Conservation (phyloP, 2,888 invertebrate species). For the Noctua fimbriata region DNA sequence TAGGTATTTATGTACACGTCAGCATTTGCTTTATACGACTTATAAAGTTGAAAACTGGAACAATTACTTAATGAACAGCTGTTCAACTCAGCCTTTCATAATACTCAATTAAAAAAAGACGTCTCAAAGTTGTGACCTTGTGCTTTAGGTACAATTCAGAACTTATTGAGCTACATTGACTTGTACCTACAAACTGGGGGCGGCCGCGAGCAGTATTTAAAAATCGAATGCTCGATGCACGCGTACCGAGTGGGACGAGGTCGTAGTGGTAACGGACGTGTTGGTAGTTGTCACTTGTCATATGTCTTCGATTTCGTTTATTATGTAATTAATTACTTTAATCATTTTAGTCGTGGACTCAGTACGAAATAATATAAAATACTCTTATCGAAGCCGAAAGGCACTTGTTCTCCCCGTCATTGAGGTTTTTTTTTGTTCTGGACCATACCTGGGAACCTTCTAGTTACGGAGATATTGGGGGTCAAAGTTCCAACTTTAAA, state of each 20-base stretch:
- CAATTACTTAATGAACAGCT: conserved; percentile 40
- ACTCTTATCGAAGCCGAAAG: too few species aligned
- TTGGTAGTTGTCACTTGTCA: neutral
- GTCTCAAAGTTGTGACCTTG: conserved; percentile 25
- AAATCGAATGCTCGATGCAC: neutral
- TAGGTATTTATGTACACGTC: neutral
- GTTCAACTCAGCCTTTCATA: conserved; percentile 8
- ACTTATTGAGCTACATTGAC: neutral
- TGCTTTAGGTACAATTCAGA: conserved; percentile 8
- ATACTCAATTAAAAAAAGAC: conserved; percentile 5
- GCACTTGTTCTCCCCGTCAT: too few species aligned
- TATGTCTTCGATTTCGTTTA: neutral
- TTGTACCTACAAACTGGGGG: neutral
- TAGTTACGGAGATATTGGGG: too few species aligned
- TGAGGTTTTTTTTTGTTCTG: too few species aligned
- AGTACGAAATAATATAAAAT: neutral
- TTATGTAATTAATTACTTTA: neutral
- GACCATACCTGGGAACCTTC: too few species aligned
- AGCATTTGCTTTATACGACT: conserved; percentile 21
- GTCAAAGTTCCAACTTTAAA: too few species aligned
- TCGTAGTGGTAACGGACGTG: neutral
- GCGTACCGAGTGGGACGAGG: neutral
- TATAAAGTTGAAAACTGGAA: conserved; percentile 25
- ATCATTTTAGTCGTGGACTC: neutral
- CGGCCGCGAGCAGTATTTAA: neutral